Percentiles rank a stretch among this genome's conserved stretches.
Evolutionary conservation across 23 tunicate species (phyloP).

Genomic region (Ascidia mentula): DNA sequence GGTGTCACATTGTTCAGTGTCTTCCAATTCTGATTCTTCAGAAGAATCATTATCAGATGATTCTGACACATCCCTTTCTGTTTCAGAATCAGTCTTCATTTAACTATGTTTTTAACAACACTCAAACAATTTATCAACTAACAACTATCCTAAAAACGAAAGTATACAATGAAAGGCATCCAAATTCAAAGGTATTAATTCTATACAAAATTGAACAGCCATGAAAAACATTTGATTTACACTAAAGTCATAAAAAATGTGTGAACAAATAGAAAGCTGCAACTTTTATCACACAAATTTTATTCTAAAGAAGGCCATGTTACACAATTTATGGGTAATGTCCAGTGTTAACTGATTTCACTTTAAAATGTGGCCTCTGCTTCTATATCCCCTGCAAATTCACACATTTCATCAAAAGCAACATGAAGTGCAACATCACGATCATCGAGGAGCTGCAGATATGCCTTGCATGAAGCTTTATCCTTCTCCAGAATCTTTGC

Average conservation of each 20-base stretch:
- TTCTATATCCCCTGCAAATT: slow-evolving; percentile 73
- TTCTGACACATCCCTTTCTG: neutral
- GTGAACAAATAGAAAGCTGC: too few species aligned
- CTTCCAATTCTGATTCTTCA: neutral
- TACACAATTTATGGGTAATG: too few species aligned
- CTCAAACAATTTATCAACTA: neutral
- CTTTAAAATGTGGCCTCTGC: slow-evolving; percentile 49
- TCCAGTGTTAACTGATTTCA: too few species aligned
- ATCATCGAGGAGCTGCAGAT: slow-evolving; percentile 74
- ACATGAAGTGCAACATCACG: slow-evolving; percentile 48
- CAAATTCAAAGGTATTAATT: too few species aligned
- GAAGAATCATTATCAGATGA: neutral
- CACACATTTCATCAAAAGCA: slow-evolving; percentile 77
- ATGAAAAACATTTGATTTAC: too few species aligned
- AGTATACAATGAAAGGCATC: too few species aligned
- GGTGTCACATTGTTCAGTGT: neutral
- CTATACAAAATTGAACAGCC: too few species aligned
- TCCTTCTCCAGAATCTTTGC: slow-evolving; percentile 80
- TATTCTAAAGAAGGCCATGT: too few species aligned
- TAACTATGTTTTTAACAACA: neutral
- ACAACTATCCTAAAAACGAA: neutral
- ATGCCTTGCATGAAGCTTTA: slow-evolving; percentile 39
- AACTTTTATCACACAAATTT: too few species aligned
- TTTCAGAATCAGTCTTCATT: neutral
- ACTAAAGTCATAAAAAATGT: too few species aligned